Evolutionary conservation across 2,797 vertebrate genomes (phyloP), one percentile per base, ranked within the genome.

Genomic region (Sciurus vulgaris): DNA sequence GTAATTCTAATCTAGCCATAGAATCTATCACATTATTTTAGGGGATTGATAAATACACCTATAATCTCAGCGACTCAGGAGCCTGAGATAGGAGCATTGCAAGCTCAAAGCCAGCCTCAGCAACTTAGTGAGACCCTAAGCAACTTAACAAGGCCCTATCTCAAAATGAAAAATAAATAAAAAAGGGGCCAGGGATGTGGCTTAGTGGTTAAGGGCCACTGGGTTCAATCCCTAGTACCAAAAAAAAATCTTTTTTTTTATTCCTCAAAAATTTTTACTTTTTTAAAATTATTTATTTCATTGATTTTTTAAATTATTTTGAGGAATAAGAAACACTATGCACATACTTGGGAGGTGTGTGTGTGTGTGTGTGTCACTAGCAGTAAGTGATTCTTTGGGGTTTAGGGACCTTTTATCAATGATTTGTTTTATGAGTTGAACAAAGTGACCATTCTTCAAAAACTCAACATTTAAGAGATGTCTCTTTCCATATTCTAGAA

Each of bases 361-460:
- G 5, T 7, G 13, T 38, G 12, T n/a, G 24, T 49, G 9, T 47
- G 69, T 89, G 22, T 94, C 97, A 96, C 96, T 97, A 97, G 93
- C 89, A 93, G 92, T 93, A 85, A 97, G 51, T 7, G 0, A 81
- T 96, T 98, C 96, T 91, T 97, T 96, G 78, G 93, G 69, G 77
- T 0, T 44, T 93, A 92, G 92, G 79, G 79, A 51, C 79, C 92
- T 85, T 97, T 98, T 97, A 95, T 83, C 97, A 97, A 74, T 95
- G 95, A 85, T 82, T 96, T 96, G 96, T 96, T 96, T 98, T 97
- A 97, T 96, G 96, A 84, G 95, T 97, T 94, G 86, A 96, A 93
- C 69, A 96, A 96, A 97, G 89, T 98, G 96, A 93, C 96, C 96
- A 97, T 98, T 97, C 97, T 96, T 96, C 93, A 97, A 96, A 98